Evolutionary conservation across 2,888 invertebrate genomes (phyloP).

Genomic region (Drosophila affinis): DNA sequence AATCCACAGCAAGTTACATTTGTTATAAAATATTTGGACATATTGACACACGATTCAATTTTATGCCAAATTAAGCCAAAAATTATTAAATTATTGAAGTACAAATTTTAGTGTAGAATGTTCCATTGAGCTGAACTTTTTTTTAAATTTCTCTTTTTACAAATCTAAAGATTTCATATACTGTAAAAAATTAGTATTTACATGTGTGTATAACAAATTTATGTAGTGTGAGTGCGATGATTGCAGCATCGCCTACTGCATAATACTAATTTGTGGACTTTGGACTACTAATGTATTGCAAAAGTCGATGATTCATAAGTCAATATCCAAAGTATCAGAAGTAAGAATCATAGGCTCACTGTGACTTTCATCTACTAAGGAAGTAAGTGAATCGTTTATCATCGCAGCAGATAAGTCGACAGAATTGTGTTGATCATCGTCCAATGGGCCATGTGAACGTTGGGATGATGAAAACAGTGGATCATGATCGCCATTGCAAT

Average conservation of each 20-base stretch:
- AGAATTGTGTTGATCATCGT: slow-evolving; percentile 65
- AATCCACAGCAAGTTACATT: background rate
- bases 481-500: slow-evolving; percentile 72
- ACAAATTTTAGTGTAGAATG: background rate
- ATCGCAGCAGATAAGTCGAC: slow-evolving; percentile 80
- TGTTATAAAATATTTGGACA: background rate
- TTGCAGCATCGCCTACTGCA: background rate
- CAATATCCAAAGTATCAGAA: slow-evolving; percentile 85
- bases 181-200: background rate
- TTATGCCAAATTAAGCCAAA: background rate
- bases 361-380: slow-evolving; percentile 80
- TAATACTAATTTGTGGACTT: background rate
- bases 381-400: slow-evolving; percentile 84
- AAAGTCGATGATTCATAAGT: slow-evolving; percentile 65
- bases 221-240: background rate
- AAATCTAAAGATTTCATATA: background rate
- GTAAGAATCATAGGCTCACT: slow-evolving; percentile 85
- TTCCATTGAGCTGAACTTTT: background rate
- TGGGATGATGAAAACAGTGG: slow-evolving; percentile 82
- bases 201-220: background rate
- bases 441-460: slow-evolving; percentile 37
- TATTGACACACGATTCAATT: background rate
- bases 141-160: background rate
- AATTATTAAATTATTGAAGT: background rate
- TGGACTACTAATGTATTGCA: slow-evolving; percentile 1